Evolutionary conservation across 2,113 vertebrate species (phyloP), one percentile per base, ranked within the genome.

Genomic region (Coregonus clupeaformis): DNA sequence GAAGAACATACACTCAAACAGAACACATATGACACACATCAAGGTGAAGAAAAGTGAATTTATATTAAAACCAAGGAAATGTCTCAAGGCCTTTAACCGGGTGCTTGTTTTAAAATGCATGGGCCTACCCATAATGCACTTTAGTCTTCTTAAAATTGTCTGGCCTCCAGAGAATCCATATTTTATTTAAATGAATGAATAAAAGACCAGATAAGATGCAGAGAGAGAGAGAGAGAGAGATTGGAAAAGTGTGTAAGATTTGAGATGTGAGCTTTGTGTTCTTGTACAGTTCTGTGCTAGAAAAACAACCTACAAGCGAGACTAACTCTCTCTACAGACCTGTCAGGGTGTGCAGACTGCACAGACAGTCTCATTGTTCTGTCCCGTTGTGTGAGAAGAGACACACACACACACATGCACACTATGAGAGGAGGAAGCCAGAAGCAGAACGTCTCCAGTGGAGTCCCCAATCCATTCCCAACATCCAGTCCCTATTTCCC

Each of bases 401-500:
- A 83, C 77, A 81, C 83, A 83, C 74, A 55, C 13, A 55, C 16
- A 20, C 12, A 81, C 29, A 30, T 32, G 81, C 74, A 87, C 78
- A 84, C 16, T 80, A 70, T 75, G 72, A 82, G 80, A 83, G 84
- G 78, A 76, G 86, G 85, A 87, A 86, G 87, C 18, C 57, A 89
- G 89, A 90, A 82, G 85, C 85, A 86, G 85, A 83, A 82, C 84
- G 84, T 88, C 83, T 87, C 87, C 85, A 42, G 7, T 77, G 87
- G 89, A 86, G 80, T 81, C 87, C 90, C 86, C 87, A 25, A 84
- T 89, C 85, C 85, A 25, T 85, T 89, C 84, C 86, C 84, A 78
- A 74, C 84, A 91, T 88, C 85, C 85, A 90, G 88, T 91, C 89
- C 90, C 86, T 87, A 59, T 85, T 81, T 89, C 81, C 87, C 84